Evolutionary conservation across 2,888 invertebrate genomes (phyloP).

Genomic region (Amblyteles armatorius): DNA sequence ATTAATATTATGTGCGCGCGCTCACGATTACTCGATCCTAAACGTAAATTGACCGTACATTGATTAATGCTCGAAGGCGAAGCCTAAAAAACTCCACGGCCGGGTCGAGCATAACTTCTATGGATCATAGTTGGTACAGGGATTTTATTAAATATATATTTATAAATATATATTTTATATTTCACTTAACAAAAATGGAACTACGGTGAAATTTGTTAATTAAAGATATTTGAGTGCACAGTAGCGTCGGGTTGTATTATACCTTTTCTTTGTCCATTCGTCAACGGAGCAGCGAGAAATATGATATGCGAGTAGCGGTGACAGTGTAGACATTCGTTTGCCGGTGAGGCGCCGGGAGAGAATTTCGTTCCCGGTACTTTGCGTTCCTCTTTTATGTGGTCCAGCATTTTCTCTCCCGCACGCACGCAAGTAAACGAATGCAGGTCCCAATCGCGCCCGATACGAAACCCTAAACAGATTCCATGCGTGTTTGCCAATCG

Average conservation of each 20-base stretch:
- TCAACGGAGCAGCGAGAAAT: no score
- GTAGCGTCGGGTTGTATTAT: no score
- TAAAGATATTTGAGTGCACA: no score
- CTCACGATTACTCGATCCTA: slow-evolving; percentile 22
- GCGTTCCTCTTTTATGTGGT: slow-evolving; percentile 58
- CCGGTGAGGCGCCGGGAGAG: background rate
- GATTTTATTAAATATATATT: no score
- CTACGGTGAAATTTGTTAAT: no score
- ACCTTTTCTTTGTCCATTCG: no score
- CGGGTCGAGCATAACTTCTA: background rate
- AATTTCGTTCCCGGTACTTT: slow-evolving; percentile 58
- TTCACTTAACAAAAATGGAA: no score
- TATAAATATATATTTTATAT: no score
- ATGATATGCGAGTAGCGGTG: no score
- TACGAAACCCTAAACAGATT: slow-evolving; percentile 54
- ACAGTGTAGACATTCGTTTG: background rate
- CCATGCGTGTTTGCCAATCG: slow-evolving; percentile 44
- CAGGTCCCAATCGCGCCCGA: slow-evolving; percentile 18
- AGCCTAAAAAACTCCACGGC: slow-evolving; percentile 3
- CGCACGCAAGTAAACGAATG: slow-evolving; percentile 11
- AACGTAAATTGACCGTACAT: slow-evolving; percentile 38
- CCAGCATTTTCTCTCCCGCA: slow-evolving; percentile 15
- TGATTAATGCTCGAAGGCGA: slow-evolving; percentile 32
- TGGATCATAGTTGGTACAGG: background rate
- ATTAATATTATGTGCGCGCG: slow-evolving; percentile 33